Evolutionary conservation across 2,888 invertebrate genomes (phyloP).

Genomic region (Drosophila conformis): DNA sequence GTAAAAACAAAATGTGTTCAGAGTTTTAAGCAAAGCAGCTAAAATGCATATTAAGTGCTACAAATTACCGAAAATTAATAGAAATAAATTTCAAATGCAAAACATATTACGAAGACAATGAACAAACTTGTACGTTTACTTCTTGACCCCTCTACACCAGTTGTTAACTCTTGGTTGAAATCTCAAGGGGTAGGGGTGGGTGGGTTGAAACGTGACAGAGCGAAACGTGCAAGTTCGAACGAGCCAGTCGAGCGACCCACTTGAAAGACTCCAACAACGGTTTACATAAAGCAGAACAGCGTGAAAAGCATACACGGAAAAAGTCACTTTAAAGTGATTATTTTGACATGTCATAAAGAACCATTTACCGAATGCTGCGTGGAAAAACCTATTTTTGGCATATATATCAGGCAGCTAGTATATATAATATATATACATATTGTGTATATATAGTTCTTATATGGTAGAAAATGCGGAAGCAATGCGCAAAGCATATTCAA

Average conservation of each 20-base stretch:
- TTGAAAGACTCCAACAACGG: constrained; percentile 29
- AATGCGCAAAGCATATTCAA: constrained; percentile 7
- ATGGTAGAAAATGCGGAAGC: constrained; percentile 45
- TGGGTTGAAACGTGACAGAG: constrained; percentile 16
- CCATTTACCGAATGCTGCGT: constrained; percentile 17
- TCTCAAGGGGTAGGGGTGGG: background rate
- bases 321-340: constrained; percentile 47
- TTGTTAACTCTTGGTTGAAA: constrained; percentile 1
- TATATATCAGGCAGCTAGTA: constrained; percentile 29
- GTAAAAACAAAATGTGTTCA: constrained; percentile 7
- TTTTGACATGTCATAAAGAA: constrained; percentile 48
- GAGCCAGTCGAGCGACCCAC: constrained; percentile 23
- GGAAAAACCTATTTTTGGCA: constrained; percentile 43
- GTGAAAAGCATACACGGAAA: constrained; percentile 18
- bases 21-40: background rate
- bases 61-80: background rate
- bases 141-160: background rate
- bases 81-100: background rate
- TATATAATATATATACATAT: background rate
- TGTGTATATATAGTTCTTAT: constrained; percentile 10
- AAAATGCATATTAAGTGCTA: background rate
- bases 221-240: constrained; percentile 9
- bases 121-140: background rate
- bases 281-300: constrained; percentile 28
- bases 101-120: background rate